Evolutionary conservation across 2,888 invertebrate genomes (phyloP).

Genomic region (Oligia fasciuncula): DNA sequence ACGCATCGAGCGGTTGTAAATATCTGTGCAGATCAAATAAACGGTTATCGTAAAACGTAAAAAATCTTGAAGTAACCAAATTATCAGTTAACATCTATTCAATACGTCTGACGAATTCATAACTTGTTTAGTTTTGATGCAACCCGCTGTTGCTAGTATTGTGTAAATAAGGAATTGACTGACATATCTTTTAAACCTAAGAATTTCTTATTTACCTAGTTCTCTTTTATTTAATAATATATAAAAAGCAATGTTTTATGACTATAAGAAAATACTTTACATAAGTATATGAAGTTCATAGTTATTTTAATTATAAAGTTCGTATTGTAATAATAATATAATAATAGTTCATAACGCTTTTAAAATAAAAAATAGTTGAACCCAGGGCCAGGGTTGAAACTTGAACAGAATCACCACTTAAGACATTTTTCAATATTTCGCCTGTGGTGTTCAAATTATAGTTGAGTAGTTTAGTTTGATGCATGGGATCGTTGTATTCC

Average conservation of each 20-base stretch:
- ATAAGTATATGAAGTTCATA: background rate
- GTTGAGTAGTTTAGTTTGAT: background rate
- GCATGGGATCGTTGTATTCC: background rate
- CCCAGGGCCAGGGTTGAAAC: background rate
- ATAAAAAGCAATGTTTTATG: background rate
- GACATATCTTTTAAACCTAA: conserved; percentile 32
- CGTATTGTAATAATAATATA: background rate
- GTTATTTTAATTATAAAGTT: background rate
- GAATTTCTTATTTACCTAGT: conserved; percentile 21
- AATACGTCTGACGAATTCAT: background rate
- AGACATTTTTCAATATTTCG: background rate
- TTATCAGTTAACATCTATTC: background rate
- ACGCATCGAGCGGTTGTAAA: background rate
- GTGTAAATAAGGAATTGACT: conserved; percentile 14
- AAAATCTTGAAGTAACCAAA: background rate
- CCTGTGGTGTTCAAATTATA: background rate
- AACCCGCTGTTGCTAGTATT: conserved; percentile 11
- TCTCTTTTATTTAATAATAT: conserved; percentile 1
- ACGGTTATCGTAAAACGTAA: background rate
- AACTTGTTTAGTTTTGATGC: conserved; percentile 7
- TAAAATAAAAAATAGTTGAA: background rate
- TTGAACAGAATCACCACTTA: background rate
- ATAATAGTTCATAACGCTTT: background rate
- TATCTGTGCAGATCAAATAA: background rate
- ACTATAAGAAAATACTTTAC: background rate